Evolutionary conservation across 1,140 invertebrate genomes (phyloP).

Genomic region (Microplitis mediator): DNA sequence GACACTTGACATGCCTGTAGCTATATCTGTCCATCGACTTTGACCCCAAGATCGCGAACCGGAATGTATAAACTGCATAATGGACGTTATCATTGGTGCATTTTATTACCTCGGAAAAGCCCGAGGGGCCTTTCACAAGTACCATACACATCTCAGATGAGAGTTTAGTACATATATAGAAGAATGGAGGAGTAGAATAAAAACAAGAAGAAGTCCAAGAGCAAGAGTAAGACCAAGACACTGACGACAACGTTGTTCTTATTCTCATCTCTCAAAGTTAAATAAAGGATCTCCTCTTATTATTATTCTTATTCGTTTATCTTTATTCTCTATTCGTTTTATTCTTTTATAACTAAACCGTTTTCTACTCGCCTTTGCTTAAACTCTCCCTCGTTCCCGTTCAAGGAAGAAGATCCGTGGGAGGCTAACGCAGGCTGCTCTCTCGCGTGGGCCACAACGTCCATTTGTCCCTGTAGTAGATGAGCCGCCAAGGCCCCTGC

Average conservation of each 20-base stretch:
- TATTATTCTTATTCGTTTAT: neutral
- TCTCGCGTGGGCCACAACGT: conserved; percentile 41
- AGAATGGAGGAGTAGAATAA: neutral
- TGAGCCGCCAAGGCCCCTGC: neutral
- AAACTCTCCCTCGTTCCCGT: neutral
- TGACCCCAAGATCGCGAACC: conserved; percentile 17
- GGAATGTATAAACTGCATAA: conserved; percentile 36
- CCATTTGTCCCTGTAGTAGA: conserved; percentile 41
- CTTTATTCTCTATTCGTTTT: neutral
- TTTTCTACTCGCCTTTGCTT: neutral
- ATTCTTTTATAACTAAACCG: neutral
- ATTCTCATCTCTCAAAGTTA: conserved; percentile 5
- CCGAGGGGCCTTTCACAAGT: conserved; percentile 16
- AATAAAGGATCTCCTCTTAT: neutral
- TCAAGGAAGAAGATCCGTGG: conserved; percentile 36
- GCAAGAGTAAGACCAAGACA: no score
- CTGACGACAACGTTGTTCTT: conserved; percentile 6
- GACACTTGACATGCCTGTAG: conserved; percentile 11
- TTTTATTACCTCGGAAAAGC: conserved; percentile 37
- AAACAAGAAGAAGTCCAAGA: neutral
- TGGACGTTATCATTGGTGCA: conserved; percentile 31
- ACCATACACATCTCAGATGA: neutral
- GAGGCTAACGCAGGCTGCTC: conserved; percentile 31
- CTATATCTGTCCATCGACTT: conserved; percentile 14
- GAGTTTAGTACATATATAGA: no score